Percentiles rank a stretch among this genome's conserved stretches.
phyloP scores from a whole-genome alignment of 2,797 vertebrate genomes.

The Streptopelia turtur region DNA sequence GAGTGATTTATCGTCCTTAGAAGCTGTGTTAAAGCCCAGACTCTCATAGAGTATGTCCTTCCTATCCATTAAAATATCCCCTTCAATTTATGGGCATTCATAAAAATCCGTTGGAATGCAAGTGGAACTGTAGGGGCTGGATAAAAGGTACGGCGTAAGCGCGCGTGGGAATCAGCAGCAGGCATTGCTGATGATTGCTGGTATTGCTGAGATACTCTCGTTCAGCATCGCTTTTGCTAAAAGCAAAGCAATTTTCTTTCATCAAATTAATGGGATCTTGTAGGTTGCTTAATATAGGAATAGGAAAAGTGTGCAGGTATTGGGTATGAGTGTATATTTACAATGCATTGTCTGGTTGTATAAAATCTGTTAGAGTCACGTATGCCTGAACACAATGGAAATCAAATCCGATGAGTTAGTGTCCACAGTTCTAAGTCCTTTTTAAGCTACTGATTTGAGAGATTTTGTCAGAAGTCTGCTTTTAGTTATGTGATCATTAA shows the following conservation, averaged over 20 bases:
- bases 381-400: not conserved
- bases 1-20: not conserved
- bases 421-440: not conserved
- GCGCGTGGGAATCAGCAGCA: fast-evolving
- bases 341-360: fast-evolving
- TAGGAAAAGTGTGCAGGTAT: not conserved
- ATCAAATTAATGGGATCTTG: not conserved
- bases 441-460: not conserved
- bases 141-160: not conserved
- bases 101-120: not conserved
- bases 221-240: not conserved
- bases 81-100: not conserved
- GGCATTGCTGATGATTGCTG: not conserved
- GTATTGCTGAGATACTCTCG: not conserved
- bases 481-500: not conserved
- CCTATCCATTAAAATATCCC: not conserved
- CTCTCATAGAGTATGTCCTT: not conserved
- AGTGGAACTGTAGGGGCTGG: not conserved
- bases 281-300: not conserved
- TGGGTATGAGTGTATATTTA: not conserved
- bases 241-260: not conserved
- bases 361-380: not conserved
- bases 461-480: not conserved
- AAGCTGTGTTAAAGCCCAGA: not conserved
- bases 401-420: fast-evolving